Base-by-base conservation (phyloP, 2,888 invertebrate species). In the Drosophila lutescens region DNA sequence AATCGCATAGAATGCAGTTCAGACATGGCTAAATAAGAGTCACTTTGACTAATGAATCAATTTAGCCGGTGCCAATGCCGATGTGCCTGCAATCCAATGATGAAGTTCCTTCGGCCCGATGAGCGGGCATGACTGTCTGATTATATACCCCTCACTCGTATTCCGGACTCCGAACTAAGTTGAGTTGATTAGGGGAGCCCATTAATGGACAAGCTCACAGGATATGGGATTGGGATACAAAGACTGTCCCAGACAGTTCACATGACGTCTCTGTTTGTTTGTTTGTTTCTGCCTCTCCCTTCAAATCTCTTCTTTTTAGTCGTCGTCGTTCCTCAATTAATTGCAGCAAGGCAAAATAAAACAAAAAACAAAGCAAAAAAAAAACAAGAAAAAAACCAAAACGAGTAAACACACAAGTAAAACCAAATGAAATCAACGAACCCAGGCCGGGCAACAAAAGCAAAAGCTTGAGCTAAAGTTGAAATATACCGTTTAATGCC, bases 1-100 rank as follows among this genome's bases (percentile, higher is more conserved):
- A 53, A 60, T 40, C 56, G 66, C 57, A 65, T 44, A 59, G 62
- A 78, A 61, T 60, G 63, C 76, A 46, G 63, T 13, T 51, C 50
- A 40, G 65, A 41, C 73, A 32, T 60, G 68, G 57, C 77, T 82
- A 82, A 87, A 80, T 87, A 87, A 89, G 76, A 89, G 89, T 89
- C 89, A 89, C 86, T 86, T 86, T 89, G 88, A 87, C 86, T 86
- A 89, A 86, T 86, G 86, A 86, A 86, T 89, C 89, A 86, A 86
- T 86, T 86, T 88, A 20, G 88, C 87, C 85, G 70, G 86, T 68
- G 32, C 41, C 53, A 30, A 6, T 26, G 26, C 87, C 85, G 68
- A 80, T 68, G 32, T 68, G 32, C 41, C 53, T 30, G 73, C 81
- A 75, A 86, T 20, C 74, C 74, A 73, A 82, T 80, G 74, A 82